A percentile compares a stretch with the other conserved stretches of the same genome.
phyloP scores from a whole-genome alignment of 2,797 vertebrate species.

The Sternotherus odoratus region DNA sequence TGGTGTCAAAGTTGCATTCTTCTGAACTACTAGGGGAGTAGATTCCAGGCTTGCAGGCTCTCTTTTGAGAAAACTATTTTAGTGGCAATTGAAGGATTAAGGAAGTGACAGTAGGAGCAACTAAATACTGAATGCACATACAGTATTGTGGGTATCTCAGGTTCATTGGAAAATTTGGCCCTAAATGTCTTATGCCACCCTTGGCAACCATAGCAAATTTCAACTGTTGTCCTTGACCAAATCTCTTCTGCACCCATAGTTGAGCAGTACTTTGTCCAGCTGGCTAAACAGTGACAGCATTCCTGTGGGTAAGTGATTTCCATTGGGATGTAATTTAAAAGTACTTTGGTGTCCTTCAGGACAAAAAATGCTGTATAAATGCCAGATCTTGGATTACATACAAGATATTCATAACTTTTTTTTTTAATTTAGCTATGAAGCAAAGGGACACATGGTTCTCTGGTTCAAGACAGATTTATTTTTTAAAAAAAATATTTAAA shows the following conservation, averaged over 20 bases:
- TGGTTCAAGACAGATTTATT: background rate
- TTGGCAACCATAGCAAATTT: slow-evolving; percentile 33
- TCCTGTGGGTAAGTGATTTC: background rate
- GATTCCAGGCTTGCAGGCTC: background rate
- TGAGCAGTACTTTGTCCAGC: slow-evolving; percentile 50
- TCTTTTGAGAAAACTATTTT: slow-evolving; percentile 1
- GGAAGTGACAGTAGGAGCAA: slow-evolving; percentile 28
- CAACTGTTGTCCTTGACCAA: slow-evolving; percentile 47
- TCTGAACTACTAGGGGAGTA: background rate
- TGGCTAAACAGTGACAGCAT: slow-evolving; percentile 3
- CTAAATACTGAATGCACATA: slow-evolving; percentile 9
- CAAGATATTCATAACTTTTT: slow-evolving; percentile 36
- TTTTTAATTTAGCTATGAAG: slow-evolving; percentile 16
- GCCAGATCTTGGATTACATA: slow-evolving; percentile 1
- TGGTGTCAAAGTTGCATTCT: background rate
- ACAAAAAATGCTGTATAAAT: slow-evolving; percentile 52
- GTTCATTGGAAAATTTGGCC: slow-evolving; percentile 43
- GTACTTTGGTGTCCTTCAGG: slow-evolving; percentile 45
- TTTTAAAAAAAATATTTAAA: background rate
- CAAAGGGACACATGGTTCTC: background rate
- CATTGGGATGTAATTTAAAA: slow-evolving; percentile 49
- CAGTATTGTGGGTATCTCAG: slow-evolving; percentile 48
- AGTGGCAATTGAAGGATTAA: slow-evolving; percentile 31
- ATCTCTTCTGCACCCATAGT: background rate
- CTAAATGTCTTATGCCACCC: slow-evolving; percentile 20